These are phyloP conservation scores for Iphiclides podalirius DNA, from an alignment of 2,888 invertebrate genomes.

Conservation along the genomic window DNA sequence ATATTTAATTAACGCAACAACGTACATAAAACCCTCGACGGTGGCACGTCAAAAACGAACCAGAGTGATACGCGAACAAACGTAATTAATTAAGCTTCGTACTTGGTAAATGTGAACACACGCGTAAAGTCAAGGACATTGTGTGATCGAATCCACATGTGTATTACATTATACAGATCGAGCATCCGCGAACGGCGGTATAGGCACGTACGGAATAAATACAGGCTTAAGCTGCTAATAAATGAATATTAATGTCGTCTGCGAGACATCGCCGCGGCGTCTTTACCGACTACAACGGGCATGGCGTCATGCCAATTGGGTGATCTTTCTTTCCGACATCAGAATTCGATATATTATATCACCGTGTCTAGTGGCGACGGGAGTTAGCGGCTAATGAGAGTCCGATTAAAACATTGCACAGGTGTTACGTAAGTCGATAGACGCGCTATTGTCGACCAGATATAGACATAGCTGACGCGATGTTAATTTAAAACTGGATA, in stretches of 20 bases:
- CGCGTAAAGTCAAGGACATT: constrained; percentile 4
- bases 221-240: constrained; percentile 30
- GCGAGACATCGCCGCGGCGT: constrained; percentile 38
- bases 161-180: constrained; percentile 11
- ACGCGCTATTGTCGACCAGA: too few species aligned
- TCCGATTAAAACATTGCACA: neutral
- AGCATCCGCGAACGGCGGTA: constrained; percentile 1
- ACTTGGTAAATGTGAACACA: neutral
- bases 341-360: constrained; percentile 24
- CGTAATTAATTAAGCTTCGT: constrained; percentile 16
- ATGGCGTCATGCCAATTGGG: constrained; percentile 55
- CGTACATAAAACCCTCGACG: constrained; percentile 8
- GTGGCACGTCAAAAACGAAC: constrained; percentile 8
- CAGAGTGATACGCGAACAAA: constrained; percentile 7
- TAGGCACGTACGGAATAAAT: constrained; percentile 20
- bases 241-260: constrained; percentile 57
- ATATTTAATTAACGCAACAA: constrained; percentile 14
- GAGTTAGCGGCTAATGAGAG: constrained; percentile 1
- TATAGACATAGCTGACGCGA: too few species aligned
- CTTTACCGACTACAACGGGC: constrained; percentile 42
- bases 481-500: too few species aligned
- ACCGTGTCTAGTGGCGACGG: constrained; percentile 6
- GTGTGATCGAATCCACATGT: constrained; percentile 2
- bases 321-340: constrained; percentile 37
- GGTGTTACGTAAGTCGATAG: too few species aligned